Base-by-base conservation (phyloP, 1,140 invertebrate species). In the Diabrotica undecimpunctata region DNA sequence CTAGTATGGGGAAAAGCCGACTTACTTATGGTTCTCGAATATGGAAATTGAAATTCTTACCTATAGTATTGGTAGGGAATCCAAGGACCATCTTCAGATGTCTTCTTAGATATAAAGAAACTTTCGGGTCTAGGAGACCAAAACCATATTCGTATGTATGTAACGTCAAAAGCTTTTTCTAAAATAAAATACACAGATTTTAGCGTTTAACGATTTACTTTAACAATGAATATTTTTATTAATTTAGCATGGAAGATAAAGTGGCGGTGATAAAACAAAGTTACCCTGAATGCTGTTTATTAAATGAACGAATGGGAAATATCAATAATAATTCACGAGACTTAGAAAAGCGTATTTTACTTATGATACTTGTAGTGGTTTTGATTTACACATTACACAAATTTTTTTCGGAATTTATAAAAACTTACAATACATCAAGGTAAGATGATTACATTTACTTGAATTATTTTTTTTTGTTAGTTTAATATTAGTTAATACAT, bases 1-100 rank as follows among this genome's bases (percentile, higher is more conserved):
- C n/a, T n/a, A n/a, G n/a, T n/a, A n/a, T n/a, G n/a, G n/a, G n/a
- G n/a, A n/a, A n/a, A n/a, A n/a, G n/a, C n/a, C n/a, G n/a, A n/a
- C n/a, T n/a, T n/a, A n/a, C n/a, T n/a, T n/a, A n/a, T n/a, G n/a
- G n/a, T n/a, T n/a, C n/a, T n/a, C n/a, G n/a, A 25, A 25, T 25
- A 25, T 25, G 25, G 25, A 25, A 25, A 25, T 2, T 3, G 52
- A 54, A 46, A 46, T 46, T 46, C 7, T 75, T 80, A 88, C 83
- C 90, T 93, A 83, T 97, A 99, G 80, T 90, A 99, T 79, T 99
- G 96, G 82, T 94, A 99, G 0, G 97, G 95, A 62, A 91, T 87
- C 97, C 97, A 99, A 5, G 86, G 82, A 2, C 87, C 87, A 62
- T 90, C 86, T 74, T 95, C 89, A 53, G 83, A 81, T 9, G 85